These are phyloP conservation scores for Sinodicranocentrus sp. DNA, from an alignment of 2,888 invertebrate genomes.

Conservation along the genomic window DNA sequence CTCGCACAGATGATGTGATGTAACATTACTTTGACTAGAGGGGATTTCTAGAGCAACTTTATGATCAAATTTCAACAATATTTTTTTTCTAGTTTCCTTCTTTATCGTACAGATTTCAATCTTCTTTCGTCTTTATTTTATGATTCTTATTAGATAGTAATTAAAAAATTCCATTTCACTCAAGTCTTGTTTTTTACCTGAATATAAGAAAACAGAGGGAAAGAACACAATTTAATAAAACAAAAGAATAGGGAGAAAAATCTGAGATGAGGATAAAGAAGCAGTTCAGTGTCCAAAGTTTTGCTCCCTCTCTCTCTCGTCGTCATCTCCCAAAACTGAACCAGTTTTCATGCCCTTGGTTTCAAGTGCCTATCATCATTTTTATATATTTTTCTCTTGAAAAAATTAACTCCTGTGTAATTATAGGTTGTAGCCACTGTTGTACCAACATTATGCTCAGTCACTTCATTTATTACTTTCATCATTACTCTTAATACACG, in stretches of 20 bases:
- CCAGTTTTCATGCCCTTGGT: slow-evolving; percentile 62
- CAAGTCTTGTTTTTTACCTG: slow-evolving; percentile 18
- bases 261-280: neutral
- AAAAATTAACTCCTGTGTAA: slow-evolving; percentile 35
- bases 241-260: slow-evolving; percentile 6
- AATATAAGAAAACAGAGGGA: neutral
- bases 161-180: slow-evolving; percentile 70
- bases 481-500: slow-evolving; percentile 59
- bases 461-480: slow-evolving; percentile 69
- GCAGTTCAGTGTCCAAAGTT: slow-evolving; percentile 48
- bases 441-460: slow-evolving; percentile 57
- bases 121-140: slow-evolving; percentile 40
- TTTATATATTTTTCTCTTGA: slow-evolving; percentile 14
- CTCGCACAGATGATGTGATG: slow-evolving; percentile 6
- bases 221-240: neutral
- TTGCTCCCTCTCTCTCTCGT: slow-evolving; percentile 4
- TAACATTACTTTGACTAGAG: slow-evolving; percentile 31
- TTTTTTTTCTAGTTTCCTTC: slow-evolving; percentile 33
- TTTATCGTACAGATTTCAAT: slow-evolving; percentile 51
- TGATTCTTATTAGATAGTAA: slow-evolving; percentile 59
- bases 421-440: slow-evolving; percentile 61
- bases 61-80: slow-evolving; percentile 60
- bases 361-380: slow-evolving; percentile 20
- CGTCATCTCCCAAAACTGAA: slow-evolving; percentile 50
- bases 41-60: slow-evolving; percentile 59